Conservation (phyloP, 2,113 vertebrate species). For the Nicator chloris region DNA sequence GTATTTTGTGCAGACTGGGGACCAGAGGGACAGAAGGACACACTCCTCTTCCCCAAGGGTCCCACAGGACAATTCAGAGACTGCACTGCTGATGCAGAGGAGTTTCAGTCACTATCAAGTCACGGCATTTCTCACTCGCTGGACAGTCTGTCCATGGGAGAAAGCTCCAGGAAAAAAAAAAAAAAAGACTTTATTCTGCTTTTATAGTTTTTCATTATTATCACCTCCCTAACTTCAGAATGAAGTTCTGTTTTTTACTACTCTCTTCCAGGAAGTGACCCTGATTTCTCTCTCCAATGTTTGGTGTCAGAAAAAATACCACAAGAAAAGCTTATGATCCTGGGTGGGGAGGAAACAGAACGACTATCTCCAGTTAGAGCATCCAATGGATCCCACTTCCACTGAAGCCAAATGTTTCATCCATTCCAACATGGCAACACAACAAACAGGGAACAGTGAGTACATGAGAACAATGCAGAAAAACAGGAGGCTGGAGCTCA, state of each 20-base stretch:
- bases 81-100: neutral
- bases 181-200: neutral
- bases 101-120: neutral
- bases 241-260: fast-evolving
- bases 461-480: neutral
- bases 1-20: neutral
- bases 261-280: neutral
- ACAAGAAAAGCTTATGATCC: neutral
- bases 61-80: neutral
- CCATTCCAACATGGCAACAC: neutral
- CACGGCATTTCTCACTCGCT: neutral
- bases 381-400: neutral
- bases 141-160: neutral
- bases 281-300: neutral
- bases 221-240: neutral
- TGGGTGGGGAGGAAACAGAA: neutral
- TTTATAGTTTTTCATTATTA: neutral
- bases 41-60: neutral
- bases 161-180: neutral
- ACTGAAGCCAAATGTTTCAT: neutral
- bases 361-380: neutral
- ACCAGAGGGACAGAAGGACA: neutral
- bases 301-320: neutral
- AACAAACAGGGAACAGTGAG: neutral
- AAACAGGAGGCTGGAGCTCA: neutral